These are phyloP conservation scores for Aphaenogaster rudis DNA, from an alignment of 1,140 invertebrate genomes.

Conservation along the genomic window DNA sequence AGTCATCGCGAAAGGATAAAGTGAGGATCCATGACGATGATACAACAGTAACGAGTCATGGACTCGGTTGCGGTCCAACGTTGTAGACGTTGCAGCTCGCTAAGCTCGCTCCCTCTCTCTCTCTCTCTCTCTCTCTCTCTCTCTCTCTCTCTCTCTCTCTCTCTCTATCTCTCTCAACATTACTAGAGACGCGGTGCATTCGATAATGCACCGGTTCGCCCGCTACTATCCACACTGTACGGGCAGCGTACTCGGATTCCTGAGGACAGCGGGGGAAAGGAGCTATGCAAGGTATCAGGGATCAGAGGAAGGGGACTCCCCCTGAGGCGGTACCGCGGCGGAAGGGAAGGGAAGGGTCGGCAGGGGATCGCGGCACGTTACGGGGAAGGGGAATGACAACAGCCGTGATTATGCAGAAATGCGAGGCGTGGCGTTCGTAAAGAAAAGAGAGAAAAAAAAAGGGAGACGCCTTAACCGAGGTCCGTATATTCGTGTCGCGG, in stretches of 20 bases:
- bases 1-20: neutral
- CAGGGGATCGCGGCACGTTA: neutral
- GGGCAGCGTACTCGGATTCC: conserved; percentile 38
- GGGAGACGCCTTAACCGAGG: conserved; percentile 57
- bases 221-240: conserved; percentile 29
- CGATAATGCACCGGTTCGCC: conserved; percentile 57
- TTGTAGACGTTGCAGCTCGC: neutral
- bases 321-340: neutral
- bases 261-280: conserved; percentile 8
- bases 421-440: conserved; percentile 75
- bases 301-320: neutral
- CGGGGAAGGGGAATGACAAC: conserved; percentile 72
- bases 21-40: neutral
- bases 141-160: neutral
- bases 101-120: neutral
- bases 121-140: too few relatives aligned
- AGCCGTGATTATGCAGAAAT: conserved; percentile 82
- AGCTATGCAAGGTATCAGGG: conserved; percentile 22
- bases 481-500: conserved; percentile 65
- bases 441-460: neutral
- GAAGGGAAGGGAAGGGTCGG: conserved; percentile 8
- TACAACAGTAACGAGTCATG: neutral
- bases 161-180: conserved; percentile 19
- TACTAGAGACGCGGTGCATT: conserved; percentile 44
- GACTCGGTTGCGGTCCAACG: neutral